Base-by-base conservation (phyloP, 1,140 invertebrate genomes). In the Zophobas morio region DNA sequence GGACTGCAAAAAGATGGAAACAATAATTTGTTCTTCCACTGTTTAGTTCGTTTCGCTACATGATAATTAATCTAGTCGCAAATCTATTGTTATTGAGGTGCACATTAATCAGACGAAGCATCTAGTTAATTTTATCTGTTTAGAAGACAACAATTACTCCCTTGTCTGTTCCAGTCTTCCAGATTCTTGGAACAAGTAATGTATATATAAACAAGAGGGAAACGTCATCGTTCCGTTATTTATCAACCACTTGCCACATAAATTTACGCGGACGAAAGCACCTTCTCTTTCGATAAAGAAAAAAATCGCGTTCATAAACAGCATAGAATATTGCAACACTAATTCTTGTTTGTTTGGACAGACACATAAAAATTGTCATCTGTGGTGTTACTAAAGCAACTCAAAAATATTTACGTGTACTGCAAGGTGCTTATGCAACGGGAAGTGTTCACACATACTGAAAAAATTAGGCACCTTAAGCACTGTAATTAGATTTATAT, bases 81-180 rank as follows among this genome's bases (percentile, higher is more conserved):
- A 66, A 39, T 42, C 60, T 66, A 66, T 66, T 66, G 60, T 66
- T 66, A 66, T 66, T 66, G 60, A 66, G 33, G 42, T 66, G 42
- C 42, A 66, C 60, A 66, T 66, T 66, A 66, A 66, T 66, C 60
- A 66, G 60, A 20, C 37, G 37, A 66, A 33, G 60, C 60, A 66
- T 66, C 60, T 66, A 66, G 60, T 66, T 66, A 66, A 66, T 66
- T 66, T 66, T 66, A 66, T 66, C 60, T 66, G 37, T 66, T 66
- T 66, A 66, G 37, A 66, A 66, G 37, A 66, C 60, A 66, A 66
- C 42, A 6, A 66, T 66, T 66, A 66, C 42, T 66, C 60, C 60
- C 60, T 66, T 66, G 60, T 66, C 60, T 42, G 60, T 33, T 66
- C 39, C 33, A 66, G 36, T 66, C 39, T 66, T 66, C 60, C 60